A percentile compares a stretch with the other conserved stretches of the same genome.
These are phyloP conservation scores for Copidosoma floridanum DNA, from an alignment of 1,140 invertebrate genomes.

Conservation along the genomic window DNA sequence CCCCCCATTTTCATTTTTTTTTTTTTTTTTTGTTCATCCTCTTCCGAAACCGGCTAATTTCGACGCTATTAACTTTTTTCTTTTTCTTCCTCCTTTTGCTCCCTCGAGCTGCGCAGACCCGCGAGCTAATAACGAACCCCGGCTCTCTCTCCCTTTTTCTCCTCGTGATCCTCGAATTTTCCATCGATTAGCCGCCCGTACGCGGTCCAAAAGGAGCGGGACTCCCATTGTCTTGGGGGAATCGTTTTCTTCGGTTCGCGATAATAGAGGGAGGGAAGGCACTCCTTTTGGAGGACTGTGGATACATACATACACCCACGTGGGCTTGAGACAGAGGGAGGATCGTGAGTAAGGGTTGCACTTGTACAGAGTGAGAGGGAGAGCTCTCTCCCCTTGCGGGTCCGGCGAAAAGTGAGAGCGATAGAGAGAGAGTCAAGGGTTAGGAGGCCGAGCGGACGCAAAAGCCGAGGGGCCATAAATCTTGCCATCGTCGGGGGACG, in stretches of 20 bases:
- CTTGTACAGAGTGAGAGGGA: background rate
- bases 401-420: background rate
- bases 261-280: background rate
- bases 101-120: no score
- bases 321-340: background rate
- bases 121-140: constrained; percentile 7
- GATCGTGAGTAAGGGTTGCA: constrained; percentile 5
- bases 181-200: constrained; percentile 5
- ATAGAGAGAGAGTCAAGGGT: constrained; percentile 40
- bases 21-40: no score
- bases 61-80: constrained; percentile 50
- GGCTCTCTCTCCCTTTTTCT: background rate
- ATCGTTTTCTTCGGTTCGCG: background rate
- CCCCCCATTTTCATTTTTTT: no score
- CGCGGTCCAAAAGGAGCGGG: background rate
- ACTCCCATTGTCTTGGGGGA: background rate
- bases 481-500: constrained; percentile 49
- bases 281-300: background rate
- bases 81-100: background rate
- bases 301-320: no score
- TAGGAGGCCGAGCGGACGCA: constrained; percentile 27
- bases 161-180: constrained; percentile 12
- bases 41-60: constrained; percentile 46
- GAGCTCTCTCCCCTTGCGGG: background rate
- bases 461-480: constrained; percentile 46